A percentile compares a stretch with the other conserved stretches of the same genome.
These are phyloP conservation scores for Cololabis saira DNA, from an alignment of 2,113 vertebrate species.

Conservation along the genomic window DNA sequence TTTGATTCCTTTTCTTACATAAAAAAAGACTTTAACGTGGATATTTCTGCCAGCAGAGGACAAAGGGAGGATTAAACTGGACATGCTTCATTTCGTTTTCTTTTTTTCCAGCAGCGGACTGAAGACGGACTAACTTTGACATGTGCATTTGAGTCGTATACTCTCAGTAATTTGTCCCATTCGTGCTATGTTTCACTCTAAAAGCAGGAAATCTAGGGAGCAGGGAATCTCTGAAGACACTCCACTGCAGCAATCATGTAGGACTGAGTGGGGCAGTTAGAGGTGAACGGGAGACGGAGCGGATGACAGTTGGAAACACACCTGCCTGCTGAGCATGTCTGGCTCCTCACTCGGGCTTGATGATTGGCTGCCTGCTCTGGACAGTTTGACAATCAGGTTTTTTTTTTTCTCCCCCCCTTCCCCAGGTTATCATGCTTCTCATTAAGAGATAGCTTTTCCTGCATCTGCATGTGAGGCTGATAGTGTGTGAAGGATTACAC, in stretches of 20 bases:
- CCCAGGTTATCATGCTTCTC: slow-evolving; percentile 22
- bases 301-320: slow-evolving; percentile 42
- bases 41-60: slow-evolving; percentile 46
- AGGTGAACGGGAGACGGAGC: slow-evolving; percentile 29
- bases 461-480: slow-evolving; percentile 13
- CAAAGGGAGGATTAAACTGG: slow-evolving; percentile 60
- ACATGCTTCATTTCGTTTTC: slow-evolving; percentile 26
- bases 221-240: slow-evolving; percentile 1
- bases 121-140: slow-evolving; percentile 64
- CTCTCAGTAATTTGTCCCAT: neutral
- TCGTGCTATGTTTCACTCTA: slow-evolving; percentile 12
- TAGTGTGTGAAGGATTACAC: slow-evolving; percentile 47
- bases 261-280: slow-evolving; percentile 17
- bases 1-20: slow-evolving; percentile 27
- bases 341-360: slow-evolving; percentile 40
- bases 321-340: slow-evolving; percentile 63
- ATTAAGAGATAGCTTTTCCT: slow-evolving; percentile 8
- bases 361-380: slow-evolving; percentile 19
- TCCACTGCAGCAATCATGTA: slow-evolving; percentile 33
- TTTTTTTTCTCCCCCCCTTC: neutral
- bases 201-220: slow-evolving; percentile 13
- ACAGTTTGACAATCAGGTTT: slow-evolving; percentile 25
- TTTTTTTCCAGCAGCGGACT: slow-evolving; percentile 7
- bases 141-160: slow-evolving; percentile 1
- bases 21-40: slow-evolving; percentile 35